Conservation (phyloP, 2,113 vertebrate genomes). For the Neolamprologus brichardi region DNA sequence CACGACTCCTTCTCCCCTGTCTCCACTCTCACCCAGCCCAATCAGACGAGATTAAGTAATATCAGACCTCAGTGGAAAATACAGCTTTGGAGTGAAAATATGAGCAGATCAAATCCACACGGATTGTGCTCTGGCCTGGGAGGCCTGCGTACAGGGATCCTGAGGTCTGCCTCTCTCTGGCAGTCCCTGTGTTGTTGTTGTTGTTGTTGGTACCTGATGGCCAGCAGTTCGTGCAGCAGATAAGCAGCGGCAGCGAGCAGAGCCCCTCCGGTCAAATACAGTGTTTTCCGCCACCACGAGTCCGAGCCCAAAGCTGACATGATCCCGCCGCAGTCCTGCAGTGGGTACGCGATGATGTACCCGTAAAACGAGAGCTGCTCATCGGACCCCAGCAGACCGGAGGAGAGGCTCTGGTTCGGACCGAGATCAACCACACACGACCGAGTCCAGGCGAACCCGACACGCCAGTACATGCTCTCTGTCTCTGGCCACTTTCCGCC, state of each 20-base stretch:
- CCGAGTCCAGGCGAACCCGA: conserved; percentile 86
- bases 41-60: conserved; percentile 35
- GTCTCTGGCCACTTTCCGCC: conserved; percentile 69
- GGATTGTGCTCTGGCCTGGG: background rate
- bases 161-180: background rate
- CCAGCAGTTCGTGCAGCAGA: conserved; percentile 91
- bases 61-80: background rate
- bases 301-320: conserved; percentile 92
- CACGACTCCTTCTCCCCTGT: conserved; percentile 36
- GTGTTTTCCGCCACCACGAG: conserved; percentile 96
- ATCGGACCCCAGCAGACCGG: conserved; percentile 81
- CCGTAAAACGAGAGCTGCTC: conserved; percentile 87
- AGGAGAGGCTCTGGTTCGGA: conserved; percentile 85
- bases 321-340: conserved; percentile 87
- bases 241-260: conserved; percentile 95
- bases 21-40: conserved; percentile 40
- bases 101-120: background rate
- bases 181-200: background rate
- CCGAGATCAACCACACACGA: conserved; percentile 89
- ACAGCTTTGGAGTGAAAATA: background rate
- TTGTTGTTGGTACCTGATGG: conserved; percentile 80
- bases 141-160: background rate
- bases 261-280: conserved; percentile 94
- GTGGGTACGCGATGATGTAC: conserved; percentile 88
- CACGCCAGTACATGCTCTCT: conserved; percentile 91